These are phyloP conservation scores for Synanthedon vespiformis DNA, from an alignment of 2,888 invertebrate genomes.

Conservation along the genomic window DNA sequence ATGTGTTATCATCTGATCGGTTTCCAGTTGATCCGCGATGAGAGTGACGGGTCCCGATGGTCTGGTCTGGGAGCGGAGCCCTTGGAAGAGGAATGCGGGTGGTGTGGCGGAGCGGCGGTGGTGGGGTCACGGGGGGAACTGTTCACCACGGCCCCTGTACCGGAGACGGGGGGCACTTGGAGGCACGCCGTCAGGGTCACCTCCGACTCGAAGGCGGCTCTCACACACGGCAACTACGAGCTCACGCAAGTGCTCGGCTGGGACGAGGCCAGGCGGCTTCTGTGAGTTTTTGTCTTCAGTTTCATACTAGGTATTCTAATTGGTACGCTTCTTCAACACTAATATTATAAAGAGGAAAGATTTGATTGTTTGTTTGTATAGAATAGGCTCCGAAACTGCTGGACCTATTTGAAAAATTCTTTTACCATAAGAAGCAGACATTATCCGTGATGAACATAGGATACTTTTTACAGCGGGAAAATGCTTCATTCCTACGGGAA, in stretches of 20 bases:
- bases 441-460: too few relatives aligned
- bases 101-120: constrained; percentile 56
- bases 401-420: too few relatives aligned
- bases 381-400: too few relatives aligned
- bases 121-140: constrained; percentile 36
- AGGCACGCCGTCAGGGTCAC: constrained; percentile 41
- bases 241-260: constrained; percentile 80
- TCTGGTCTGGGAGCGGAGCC: constrained; percentile 60
- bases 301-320: background rate
- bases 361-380: too few relatives aligned
- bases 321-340: too few relatives aligned
- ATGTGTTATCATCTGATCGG: background rate
- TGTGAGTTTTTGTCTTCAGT: constrained; percentile 59
- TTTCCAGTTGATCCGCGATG: constrained; percentile 49
- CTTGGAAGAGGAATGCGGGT: constrained; percentile 49
- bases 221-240: constrained; percentile 82
- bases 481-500: too few relatives aligned
- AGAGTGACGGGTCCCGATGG: constrained; percentile 55
- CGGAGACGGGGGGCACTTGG: constrained; percentile 65
- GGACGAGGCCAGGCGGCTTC: constrained; percentile 77
- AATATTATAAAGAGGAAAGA: too few relatives aligned
- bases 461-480: too few relatives aligned
- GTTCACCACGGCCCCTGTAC: constrained; percentile 64
- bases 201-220: constrained; percentile 33
- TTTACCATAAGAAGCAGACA: too few relatives aligned